phyloP scores from a whole-genome alignment of 1,140 invertebrate species.

The Hylyphantes graminicola region DNA sequence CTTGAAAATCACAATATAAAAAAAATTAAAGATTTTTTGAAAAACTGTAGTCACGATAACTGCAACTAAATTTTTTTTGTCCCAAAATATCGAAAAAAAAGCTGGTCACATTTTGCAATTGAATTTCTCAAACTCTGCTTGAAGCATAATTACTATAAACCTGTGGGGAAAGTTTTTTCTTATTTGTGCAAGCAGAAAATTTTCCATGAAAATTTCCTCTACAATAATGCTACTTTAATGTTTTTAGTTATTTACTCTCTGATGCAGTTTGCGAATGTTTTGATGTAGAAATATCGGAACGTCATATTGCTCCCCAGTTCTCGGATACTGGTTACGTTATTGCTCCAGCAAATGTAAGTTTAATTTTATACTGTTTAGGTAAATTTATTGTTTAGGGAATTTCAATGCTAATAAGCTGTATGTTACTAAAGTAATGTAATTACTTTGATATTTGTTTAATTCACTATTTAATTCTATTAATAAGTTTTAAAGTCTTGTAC shows the following conservation, averaged over 20 bases:
- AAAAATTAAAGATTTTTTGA: too few relatives aligned
- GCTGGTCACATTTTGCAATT: too few relatives aligned
- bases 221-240: too few relatives aligned
- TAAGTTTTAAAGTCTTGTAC: too few relatives aligned
- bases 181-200: neutral
- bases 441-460: too few relatives aligned
- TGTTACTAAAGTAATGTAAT: too few relatives aligned
- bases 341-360: slow-evolving; percentile 1
- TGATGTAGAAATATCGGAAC: neutral
- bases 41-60: too few relatives aligned
- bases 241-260: slow-evolving; percentile 31
- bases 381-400: neutral
- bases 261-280: slow-evolving; percentile 26
- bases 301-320: slow-evolving; percentile 1
- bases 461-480: too few relatives aligned
- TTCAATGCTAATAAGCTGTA: neutral
- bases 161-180: neutral
- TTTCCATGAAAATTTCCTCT: too few relatives aligned
- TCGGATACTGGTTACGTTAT: slow-evolving; percentile 2
- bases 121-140: neutral
- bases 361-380: neutral
- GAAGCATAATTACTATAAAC: neutral
- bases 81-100: too few relatives aligned
- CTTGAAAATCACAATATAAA: too few relatives aligned
- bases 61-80: too few relatives aligned